Percentiles rank a stretch among this genome's conserved stretches.
Conservation (phyloP, 37 sponge, comb jelly and placozoan genomes). For the Agelas oroides region DNA sequence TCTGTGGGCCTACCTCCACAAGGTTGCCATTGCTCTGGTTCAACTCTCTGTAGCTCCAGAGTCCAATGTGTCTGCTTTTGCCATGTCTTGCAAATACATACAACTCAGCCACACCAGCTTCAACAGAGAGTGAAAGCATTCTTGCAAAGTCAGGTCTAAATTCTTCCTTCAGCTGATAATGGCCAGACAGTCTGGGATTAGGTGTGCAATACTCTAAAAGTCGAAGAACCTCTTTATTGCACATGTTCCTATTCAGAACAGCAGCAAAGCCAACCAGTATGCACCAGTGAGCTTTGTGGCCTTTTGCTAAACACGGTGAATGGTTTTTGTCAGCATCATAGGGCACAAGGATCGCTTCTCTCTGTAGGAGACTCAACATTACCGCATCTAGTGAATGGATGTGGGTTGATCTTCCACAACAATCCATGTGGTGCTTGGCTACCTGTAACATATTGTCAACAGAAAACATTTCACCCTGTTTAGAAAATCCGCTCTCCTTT, state of each 20-base stretch:
- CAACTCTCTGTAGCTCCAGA: constrained; percentile 45
- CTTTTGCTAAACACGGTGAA: constrained; percentile 53
- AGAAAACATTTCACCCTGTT: constrained; percentile 66
- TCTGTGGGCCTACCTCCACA: constrained; percentile 31
- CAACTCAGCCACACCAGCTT: neutral
- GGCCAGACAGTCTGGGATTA: neutral
- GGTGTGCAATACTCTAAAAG: neutral
- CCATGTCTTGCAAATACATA: constrained; percentile 68
- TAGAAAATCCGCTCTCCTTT: neutral
- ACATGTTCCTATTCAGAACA: neutral
- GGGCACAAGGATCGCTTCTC: constrained; percentile 45
- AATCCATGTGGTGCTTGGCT: constrained; percentile 12
- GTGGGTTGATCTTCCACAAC: neutral
- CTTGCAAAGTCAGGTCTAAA: too few relatives aligned
- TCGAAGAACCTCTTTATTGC: neutral
- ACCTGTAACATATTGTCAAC: constrained; percentile 17
- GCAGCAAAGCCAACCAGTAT: constrained; percentile 46
- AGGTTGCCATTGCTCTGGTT: constrained; percentile 51
- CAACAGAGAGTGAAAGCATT: too few relatives aligned
- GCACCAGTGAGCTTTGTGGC: constrained; percentile 75
- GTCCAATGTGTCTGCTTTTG: constrained; percentile 55
- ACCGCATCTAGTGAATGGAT: neutral
- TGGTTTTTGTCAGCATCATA: constrained; percentile 75
- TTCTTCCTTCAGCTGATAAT: too few relatives aligned
- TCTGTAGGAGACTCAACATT: neutral